A percentile compares a stretch with the other conserved stretches of the same genome.
Evolutionary conservation across 2,797 vertebrate species (phyloP).

Genomic region (Okamejei kenojei): DNA sequence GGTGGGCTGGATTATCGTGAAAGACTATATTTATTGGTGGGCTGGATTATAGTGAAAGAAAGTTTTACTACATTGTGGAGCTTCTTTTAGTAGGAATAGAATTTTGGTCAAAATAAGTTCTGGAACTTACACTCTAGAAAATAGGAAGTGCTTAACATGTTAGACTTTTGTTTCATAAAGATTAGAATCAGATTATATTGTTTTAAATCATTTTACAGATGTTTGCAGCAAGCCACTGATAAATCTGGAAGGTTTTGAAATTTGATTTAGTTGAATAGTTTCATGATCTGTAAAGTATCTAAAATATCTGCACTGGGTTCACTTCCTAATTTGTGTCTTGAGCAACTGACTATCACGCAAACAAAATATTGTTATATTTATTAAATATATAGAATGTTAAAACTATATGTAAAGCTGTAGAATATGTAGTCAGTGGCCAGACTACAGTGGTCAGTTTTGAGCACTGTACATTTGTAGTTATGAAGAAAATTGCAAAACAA

Average conservation of each 20-base stretch:
- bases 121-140: neutral
- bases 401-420: neutral
- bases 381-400: neutral
- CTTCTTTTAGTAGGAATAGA: neutral
- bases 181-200: neutral
- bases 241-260: neutral
- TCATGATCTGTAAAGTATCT: neutral
- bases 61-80: neutral
- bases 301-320: neutral
- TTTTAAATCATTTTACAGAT: neutral
- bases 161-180: constrained; percentile 7
- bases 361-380: neutral
- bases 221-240: neutral
- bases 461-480: neutral
- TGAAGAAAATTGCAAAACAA: no score
- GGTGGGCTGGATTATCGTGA: no score
- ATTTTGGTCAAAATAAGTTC: no score
- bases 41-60: neutral
- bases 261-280: neutral
- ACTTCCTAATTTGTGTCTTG: neutral
- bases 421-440: neutral
- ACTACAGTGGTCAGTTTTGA: neutral
- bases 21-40: neutral
- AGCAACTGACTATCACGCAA: neutral
- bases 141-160: neutral